Evolutionary conservation across 2,797 vertebrate species (phyloP), one percentile per base, ranked within the genome.

Genomic region (Spondyliosoma cantharus): DNA sequence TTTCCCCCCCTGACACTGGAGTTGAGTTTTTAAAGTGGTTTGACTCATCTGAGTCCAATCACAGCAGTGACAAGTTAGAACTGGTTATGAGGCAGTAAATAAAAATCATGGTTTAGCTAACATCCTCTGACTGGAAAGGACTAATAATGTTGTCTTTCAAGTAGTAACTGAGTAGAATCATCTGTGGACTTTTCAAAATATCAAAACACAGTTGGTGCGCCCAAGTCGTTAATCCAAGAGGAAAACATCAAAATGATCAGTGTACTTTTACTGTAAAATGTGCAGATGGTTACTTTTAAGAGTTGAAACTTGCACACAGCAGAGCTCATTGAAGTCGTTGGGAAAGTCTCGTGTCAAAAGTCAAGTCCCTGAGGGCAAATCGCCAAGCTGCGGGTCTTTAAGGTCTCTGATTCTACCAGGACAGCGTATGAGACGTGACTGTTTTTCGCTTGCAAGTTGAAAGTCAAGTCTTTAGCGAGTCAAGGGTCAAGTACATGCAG

Each of bases 11-110:
- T 64, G 68, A 77, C 43, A 37, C n/a, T 49, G 3, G 59, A 14
- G 20, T 62, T 60, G 13, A 20, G 43, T 77, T 59, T 59, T 74
- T 61, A n/a, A 63, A 54, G 58, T 66, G 76, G 61, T 74, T 74
- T 11, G 50, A 74, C 80, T 71, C 62, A 73, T 78, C 22, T 25
- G 52, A 64, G 48, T 72, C 29, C 56, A 42, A 74, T 71, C 71
- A 32, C 57, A 64, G 73, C 50, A 14, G 25, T 3, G 54, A 56
- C 27, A 45, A 45, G 3, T 24, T 59, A 4, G 12, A 42, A 24
- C 43, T 3, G 27, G 8, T 65, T 45, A 49, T 61, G 71, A 46
- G 58, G 58, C 5, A 0, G 27, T 53, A 29, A 76, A 76, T 62
- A 20, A 60, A 73, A n/a, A 57, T 16, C 15, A 13, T 24, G 49